Evolutionary conservation across 2,888 invertebrate genomes (phyloP).

Genomic region (Drosophila setosimentum): DNA sequence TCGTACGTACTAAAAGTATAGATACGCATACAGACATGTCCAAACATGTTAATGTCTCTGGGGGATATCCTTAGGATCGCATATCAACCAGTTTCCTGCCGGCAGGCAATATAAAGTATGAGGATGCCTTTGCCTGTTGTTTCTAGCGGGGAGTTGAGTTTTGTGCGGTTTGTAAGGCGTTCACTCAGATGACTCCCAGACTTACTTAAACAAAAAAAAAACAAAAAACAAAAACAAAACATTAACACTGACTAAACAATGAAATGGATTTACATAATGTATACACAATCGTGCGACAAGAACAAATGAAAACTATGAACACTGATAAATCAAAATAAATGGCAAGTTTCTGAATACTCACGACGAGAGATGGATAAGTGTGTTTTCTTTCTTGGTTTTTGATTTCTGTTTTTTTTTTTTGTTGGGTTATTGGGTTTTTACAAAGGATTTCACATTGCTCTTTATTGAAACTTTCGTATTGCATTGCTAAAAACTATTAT

Average conservation of each 20-base stretch:
- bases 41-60: constrained; percentile 21
- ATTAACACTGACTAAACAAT: constrained; percentile 32
- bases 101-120: constrained; percentile 54
- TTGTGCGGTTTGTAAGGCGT: constrained; percentile 47
- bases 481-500: constrained; percentile 67
- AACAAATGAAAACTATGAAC: constrained; percentile 53
- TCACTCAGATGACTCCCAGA: constrained; percentile 36
- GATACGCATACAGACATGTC: constrained; percentile 1
- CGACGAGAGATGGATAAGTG: constrained; percentile 62
- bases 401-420: not conserved
- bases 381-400: constrained; percentile 8
- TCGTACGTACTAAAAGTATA: constrained; percentile 12
- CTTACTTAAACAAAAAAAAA: constrained; percentile 40
- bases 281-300: constrained; percentile 47
- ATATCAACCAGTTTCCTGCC: constrained; percentile 37
- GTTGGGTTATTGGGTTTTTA: constrained; percentile 30
- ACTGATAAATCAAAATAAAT: constrained; percentile 68
- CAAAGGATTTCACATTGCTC: constrained; percentile 55
- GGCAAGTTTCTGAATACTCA: constrained; percentile 75
- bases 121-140: constrained; percentile 71
- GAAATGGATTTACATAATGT: constrained; percentile 39
- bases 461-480: constrained; percentile 71
- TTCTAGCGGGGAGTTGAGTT: constrained; percentile 44
- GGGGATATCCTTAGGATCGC: constrained; percentile 35
- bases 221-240: constrained; percentile 28